phyloP scores from a whole-genome alignment of 1,140 invertebrate genomes.

The Cephus cinctus region DNA sequence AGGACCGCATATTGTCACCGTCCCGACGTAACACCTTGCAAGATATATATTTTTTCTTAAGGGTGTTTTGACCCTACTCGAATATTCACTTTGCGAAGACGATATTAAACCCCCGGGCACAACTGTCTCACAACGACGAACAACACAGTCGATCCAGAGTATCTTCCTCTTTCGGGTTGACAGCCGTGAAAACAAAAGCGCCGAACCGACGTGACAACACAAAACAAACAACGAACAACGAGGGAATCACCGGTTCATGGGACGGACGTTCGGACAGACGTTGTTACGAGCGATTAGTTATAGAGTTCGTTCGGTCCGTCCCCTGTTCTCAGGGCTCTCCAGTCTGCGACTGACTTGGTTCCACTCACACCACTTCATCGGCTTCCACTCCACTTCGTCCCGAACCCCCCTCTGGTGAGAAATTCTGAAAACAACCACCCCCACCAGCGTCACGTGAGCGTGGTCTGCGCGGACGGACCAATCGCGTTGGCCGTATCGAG shows the following conservation, averaged over 20 bases:
- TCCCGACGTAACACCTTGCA: too few species aligned
- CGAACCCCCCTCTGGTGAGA: conserved; percentile 48
- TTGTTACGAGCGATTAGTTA: conserved; percentile 26
- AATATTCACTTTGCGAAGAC: too few species aligned
- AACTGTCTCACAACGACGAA: too few species aligned
- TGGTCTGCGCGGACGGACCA: conserved; percentile 16
- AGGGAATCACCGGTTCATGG: conserved; percentile 11
- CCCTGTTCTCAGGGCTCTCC: conserved; percentile 56
- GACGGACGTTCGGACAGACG: conserved; percentile 21
- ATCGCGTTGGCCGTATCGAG: not conserved
- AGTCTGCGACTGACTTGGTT: conserved; percentile 55
- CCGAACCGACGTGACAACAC: too few species aligned
- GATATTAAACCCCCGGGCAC: too few species aligned
- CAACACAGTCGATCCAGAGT: too few species aligned
- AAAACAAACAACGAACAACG: not conserved
- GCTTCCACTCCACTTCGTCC: conserved; percentile 38
- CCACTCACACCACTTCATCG: conserved; percentile 55
- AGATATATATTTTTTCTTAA: too few species aligned
- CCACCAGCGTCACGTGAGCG: conserved; percentile 9
- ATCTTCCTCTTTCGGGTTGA: too few species aligned
- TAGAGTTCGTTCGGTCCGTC: conserved; percentile 44
- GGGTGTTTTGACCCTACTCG: too few species aligned
- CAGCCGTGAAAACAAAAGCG: too few species aligned
- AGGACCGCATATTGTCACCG: too few species aligned
- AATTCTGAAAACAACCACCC: conserved; percentile 34